Base-by-base conservation (phyloP, 2,113 vertebrate species). In the Talpa occidentalis region DNA sequence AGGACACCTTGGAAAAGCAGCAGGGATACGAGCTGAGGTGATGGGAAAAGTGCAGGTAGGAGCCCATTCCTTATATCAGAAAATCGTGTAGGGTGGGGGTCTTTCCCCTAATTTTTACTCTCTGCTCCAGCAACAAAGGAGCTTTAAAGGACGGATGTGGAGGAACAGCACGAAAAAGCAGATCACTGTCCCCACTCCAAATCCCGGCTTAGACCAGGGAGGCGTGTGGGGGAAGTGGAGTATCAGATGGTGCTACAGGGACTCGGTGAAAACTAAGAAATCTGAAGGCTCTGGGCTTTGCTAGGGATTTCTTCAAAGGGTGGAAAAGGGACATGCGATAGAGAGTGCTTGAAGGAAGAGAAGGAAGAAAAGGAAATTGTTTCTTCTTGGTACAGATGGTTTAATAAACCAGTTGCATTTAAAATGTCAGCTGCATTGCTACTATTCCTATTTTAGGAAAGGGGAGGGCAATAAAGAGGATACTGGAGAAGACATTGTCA, bases 371-470 rank as follows among this genome's bases (percentile, higher is more conserved):
- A 66, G 24, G 52, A 76, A 94, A 60, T 11, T 17, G 19, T 82
- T 76, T 64, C 17, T 70, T 70, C 83, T 89, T 69, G 78, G 76
- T 40, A 59, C 32, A 66, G 37, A 82, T 44, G 56, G 17, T 82
- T 56, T 59, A 86, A 88, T 70, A 92, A 70, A 62, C 52, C 52
- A 64, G 22, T 62, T 88, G 40, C 35, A 35, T 82, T 94, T 69
- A 42, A 77, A 80, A 73, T 52, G 30, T 82, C 83, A 81, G 64
- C 30, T 14, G n/a, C 28, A 19, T 86, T 49, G 59, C 62, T 90
- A n/a, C 59, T 59, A 47, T 67, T 88, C 37, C 56, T 91, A 56
- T 80, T 95, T 96, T 85, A 90, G 80, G 76, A 93, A 96, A 16
- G 26, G 30, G 37, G 15, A 66, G 16, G 40, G 0, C 32, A 42